Evolutionary conservation across 2,113 vertebrate species (phyloP), one percentile per base, ranked within the genome.

Genomic region (Anguilla japonica): DNA sequence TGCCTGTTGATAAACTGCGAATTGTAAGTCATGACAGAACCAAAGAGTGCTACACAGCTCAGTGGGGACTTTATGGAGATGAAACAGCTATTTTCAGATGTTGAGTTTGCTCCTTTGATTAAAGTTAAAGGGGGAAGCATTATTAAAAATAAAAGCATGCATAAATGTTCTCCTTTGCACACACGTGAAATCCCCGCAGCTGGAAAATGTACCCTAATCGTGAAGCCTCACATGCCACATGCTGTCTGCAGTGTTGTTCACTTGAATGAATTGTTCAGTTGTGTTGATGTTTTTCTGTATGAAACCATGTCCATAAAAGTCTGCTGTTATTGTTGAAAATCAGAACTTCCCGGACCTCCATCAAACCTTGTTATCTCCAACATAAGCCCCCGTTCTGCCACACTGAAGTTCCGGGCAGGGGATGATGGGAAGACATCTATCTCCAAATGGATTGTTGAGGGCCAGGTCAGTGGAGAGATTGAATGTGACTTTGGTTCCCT

Each of bases 351-450:
- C 2, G 97, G 97, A 0, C 96, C 97, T 39, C 97, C 97, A 0
- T 96, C 97, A 82, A 97, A 98, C 88, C 93, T 98, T 63, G 96
- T 98, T 90, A 97, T 98, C 84, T 97, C 97, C 91, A 98, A 98
- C 93, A 98, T 98, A 90, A 98, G 97, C 91, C 97, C 97, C 78
- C 97, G 96, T 46, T 96, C 97, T 0, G 97, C 96, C 87, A 97
- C 95, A 0, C 95, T 98, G 0, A 95, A 96, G 34, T 98, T 98
- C 95, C 96, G 96, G 0, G 96, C 97, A 0, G 97, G 97, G 0
- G 93, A 96, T 0, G 96, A 98, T 0, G 97, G 97, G n/a, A 98
- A 98, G 94, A 98, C 97, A 0, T 92, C 96, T 83, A 95, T 97
- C 92, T 97, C 93, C 78, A 96, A 93, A 81, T 98, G 98, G 98